phyloP scores from a whole-genome alignment of 1,140 invertebrate genomes.

The Pachyrhynchus sulphureomaculatus region DNA sequence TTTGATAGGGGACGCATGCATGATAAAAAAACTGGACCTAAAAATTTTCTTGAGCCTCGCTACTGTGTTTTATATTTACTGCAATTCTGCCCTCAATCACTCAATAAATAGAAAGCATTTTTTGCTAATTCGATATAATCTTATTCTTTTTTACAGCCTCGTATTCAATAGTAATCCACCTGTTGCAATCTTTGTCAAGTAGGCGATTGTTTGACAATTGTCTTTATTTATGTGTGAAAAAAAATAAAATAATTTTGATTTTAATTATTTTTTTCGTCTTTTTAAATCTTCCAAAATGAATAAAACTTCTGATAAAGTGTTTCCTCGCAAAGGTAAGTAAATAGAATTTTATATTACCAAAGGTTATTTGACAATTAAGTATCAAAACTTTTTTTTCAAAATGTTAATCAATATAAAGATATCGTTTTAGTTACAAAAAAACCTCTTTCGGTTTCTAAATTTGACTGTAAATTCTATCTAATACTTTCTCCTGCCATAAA shows the following conservation, averaged over 20 bases:
- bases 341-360: neutral
- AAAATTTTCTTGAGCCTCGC: too few species aligned
- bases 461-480: too few species aligned
- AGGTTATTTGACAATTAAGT: neutral
- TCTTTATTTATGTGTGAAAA: conserved; percentile 28
- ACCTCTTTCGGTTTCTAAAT: too few species aligned
- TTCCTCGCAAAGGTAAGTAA: conserved; percentile 45
- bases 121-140: too few species aligned
- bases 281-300: conserved; percentile 43
- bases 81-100: too few species aligned
- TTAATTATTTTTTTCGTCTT: conserved; percentile 32
- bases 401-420: conserved; percentile 20
- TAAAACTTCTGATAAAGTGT: conserved; percentile 44
- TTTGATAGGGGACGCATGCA: too few species aligned
- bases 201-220: conserved; percentile 23
- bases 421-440: too few species aligned
- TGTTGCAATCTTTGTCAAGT: conserved; percentile 2
- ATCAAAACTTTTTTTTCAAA: conserved; percentile 4
- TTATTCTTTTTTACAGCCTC: neutral
- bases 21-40: too few species aligned
- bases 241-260: conserved; percentile 26
- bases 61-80: too few species aligned
- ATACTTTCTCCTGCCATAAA: too few species aligned
- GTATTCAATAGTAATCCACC: neutral
- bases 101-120: too few species aligned